Evolutionary conservation across 1,140 invertebrate species (phyloP), one percentile per base, ranked within the genome.

Genomic region (Aricia agestis): DNA sequence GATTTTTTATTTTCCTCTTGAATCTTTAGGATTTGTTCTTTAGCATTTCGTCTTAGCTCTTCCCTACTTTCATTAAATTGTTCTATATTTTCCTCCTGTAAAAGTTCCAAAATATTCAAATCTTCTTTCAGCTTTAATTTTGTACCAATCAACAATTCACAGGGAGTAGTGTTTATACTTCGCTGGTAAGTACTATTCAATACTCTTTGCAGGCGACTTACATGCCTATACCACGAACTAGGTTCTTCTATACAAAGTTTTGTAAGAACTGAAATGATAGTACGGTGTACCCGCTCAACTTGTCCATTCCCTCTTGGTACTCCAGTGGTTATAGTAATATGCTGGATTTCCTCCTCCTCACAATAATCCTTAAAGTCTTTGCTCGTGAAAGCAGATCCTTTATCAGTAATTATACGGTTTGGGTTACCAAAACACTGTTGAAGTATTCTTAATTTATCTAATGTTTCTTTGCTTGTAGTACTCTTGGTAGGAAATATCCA

Each of bases 401-500:
- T 67, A 66, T 75, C 71, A 5, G 68, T 66, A 10, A 74, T 58
- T 13, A 74, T 65, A 9, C 70, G 52, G n/a, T 13, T 67, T 76
- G 25, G 25, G 25, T 25, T 25, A 25, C 25, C 25, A 25, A 25
- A 25, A 25, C 25, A 25, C 25, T 25, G 74, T 17, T 77, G 79
- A 82, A 74, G 69, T 13, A 79, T 71, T 11, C 45, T 59, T 11
- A 86, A 67, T 69, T 78, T 83, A 6, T 77, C 59, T 25, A 90
- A 76, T 0, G 75, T 79, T 71, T 85, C 81, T 63, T 73, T 69
- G 0, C 80, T 70, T 3, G 79, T 79, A 1, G 82, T 84, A 0
- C 76, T 75, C 36, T 85, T 87, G 9, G 82, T 78, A 2, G 86
- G 75, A 70, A 83, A 88, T 57, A 92, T 15, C 80, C 82, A 88